Evolutionary conservation across 2,888 invertebrate species (phyloP).

Genomic region (Fissipunctia ypsillon): DNA sequence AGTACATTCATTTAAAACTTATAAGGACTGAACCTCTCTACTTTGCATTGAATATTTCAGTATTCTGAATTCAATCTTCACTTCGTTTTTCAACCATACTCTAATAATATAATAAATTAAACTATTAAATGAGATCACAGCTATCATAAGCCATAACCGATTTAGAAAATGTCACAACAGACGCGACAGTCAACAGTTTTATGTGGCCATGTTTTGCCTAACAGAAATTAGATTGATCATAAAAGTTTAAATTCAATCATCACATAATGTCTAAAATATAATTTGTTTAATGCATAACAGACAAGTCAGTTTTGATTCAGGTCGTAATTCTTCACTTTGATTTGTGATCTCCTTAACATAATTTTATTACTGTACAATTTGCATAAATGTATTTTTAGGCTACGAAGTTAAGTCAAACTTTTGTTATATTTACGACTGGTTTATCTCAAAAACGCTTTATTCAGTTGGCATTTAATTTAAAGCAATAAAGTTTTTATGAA

Average conservation of each 20-base stretch:
- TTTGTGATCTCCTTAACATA: constrained; percentile 66
- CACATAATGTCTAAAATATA: constrained; percentile 56
- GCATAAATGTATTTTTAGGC: constrained; percentile 62
- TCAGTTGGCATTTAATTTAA: constrained; percentile 37
- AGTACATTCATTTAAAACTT: constrained; percentile 7
- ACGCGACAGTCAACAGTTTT: constrained; percentile 42
- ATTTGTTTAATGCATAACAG: constrained; percentile 64
- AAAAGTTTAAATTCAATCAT: constrained; percentile 65
- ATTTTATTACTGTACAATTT: constrained; percentile 66
- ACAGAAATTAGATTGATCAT: constrained; percentile 58
- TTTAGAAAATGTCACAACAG: constrained; percentile 59
- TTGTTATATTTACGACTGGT: constrained; percentile 52
- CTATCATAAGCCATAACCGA: constrained; percentile 50
- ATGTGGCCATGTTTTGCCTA: constrained; percentile 49
- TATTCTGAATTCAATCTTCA: neutral
- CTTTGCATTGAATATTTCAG: constrained; percentile 12
- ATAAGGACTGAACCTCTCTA: neutral
- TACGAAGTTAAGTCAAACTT: constrained; percentile 29
- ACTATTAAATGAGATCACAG: constrained; percentile 31
- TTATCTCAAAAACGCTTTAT: constrained; percentile 47
- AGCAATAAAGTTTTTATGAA: constrained; percentile 54
- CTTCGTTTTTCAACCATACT: neutral
- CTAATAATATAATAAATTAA: constrained; percentile 33
- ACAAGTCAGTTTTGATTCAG: constrained; percentile 40
- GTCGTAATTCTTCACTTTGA: constrained; percentile 57